A percentile compares a stretch with the other conserved stretches of the same genome.
Conservation (phyloP, 2,888 invertebrate genomes). For the Pyrrhosoma nymphula region DNA sequence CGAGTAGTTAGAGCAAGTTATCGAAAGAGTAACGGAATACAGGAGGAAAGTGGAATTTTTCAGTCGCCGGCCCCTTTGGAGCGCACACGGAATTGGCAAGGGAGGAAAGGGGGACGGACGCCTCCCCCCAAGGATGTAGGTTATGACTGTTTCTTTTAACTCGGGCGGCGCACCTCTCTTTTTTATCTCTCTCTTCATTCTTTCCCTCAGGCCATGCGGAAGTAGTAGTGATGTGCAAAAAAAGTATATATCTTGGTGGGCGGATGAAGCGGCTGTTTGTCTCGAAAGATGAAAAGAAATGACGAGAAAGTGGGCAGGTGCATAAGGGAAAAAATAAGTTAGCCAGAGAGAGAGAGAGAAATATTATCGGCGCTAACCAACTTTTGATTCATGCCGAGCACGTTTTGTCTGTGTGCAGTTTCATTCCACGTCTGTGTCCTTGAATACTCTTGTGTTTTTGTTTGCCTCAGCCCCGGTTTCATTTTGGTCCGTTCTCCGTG, state of each 20-base stretch:
- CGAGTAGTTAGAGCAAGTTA: background rate
- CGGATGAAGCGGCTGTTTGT: slow-evolving; percentile 21
- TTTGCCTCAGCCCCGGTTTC: background rate
- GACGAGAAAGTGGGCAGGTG: background rate
- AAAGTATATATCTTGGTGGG: background rate
- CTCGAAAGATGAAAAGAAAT: slow-evolving; percentile 55
- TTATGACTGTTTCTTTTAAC: slow-evolving; percentile 63
- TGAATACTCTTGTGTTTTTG: background rate
- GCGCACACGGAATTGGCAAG: background rate
- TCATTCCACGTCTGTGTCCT: background rate
- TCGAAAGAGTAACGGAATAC: background rate
- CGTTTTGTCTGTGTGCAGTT: background rate
- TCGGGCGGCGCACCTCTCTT: background rate
- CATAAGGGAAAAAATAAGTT: background rate
- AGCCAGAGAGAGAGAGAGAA: background rate
- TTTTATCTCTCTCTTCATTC: background rate
- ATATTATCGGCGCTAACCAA: background rate
- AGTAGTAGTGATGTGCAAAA: slow-evolving; percentile 3
- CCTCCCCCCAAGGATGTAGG: slow-evolving; percentile 58
- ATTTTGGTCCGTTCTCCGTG: slow-evolving; percentile 8
- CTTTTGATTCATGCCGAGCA: background rate
- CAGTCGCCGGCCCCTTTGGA: background rate
- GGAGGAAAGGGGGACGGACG: background rate
- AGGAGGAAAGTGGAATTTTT: slow-evolving; percentile 1
- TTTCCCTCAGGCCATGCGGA: slow-evolving; percentile 38